Evolutionary conservation across 1,140 invertebrate genomes (phyloP), one percentile per base, ranked within the genome.

Genomic region (Uloborus diversus): DNA sequence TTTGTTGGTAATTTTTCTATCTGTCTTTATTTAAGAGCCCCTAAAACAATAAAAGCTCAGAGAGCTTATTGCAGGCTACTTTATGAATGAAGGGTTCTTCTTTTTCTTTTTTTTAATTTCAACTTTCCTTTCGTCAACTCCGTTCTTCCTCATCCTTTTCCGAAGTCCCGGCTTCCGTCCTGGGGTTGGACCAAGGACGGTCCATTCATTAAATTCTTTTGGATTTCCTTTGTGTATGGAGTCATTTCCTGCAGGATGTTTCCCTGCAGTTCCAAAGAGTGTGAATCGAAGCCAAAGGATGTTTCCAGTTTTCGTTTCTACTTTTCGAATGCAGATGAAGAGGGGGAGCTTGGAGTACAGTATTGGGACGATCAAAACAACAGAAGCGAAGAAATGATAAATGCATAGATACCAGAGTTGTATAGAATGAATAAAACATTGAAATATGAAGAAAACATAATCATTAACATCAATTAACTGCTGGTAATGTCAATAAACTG

Each of bases 201-300:
- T 64, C 20, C 71, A 75, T 75, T 75, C 71, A 75, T 64, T 75
- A 75, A 75, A 59, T 11, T 11, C 33, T 53, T 33, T 25, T 20
- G 57, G 37, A 64, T 59, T 75, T 75, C 71, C 69, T 42, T 33
- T 32, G 11, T 42, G 51, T 49, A 37, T 57, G 42, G 42, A 47
- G 42, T 28, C 51, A 33, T 27, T 35, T 35, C 56, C 33, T 25
- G 32, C 71, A 75, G 71, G 71, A 75, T 75, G 71, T 20, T 11
- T 28, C 51, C 27, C 27, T 17, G n/a, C 17, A 59, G 30, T 14
- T 20, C 7, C 20, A n/a, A 11, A 11, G 61, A 35, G 13, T 17
- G 30, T n/a, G 27, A 33, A 37, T 13, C 5, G 9, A 9, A 13
- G 65, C 13, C 33, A 27, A 17, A 65, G 62, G 62, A 65, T 42